Base-by-base conservation (phyloP, 2,797 vertebrate genomes). In the Pipistrellus pipistrellus region DNA sequence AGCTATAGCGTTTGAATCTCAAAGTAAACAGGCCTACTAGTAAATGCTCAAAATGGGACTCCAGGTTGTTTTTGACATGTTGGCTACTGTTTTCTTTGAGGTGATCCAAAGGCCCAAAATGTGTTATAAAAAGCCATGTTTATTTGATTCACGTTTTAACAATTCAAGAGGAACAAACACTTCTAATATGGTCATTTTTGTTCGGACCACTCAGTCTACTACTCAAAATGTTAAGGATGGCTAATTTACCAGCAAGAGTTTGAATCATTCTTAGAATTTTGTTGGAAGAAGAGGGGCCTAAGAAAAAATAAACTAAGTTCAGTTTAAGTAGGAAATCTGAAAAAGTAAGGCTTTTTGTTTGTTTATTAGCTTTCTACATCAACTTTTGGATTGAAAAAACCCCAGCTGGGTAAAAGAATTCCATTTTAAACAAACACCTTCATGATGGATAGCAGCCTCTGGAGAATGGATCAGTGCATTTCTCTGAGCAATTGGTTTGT, bases 1-100 rank as follows among this genome's bases (percentile, higher is more conserved):
- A 90, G 81, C 23, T 82, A 66, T 46, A 48, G 66, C 92, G 91
- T 85, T 71, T 96, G 87, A 95, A 85, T 94, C 95, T 96, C 77
- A 85, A 83, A 94, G 94, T 77, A 81, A 96, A 91, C n/a, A 57
- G 53, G 30, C n/a, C 85, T 91, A 44, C 38, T 69, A 62, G 44
- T 89, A 91, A 89, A 90, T 96, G 68, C 68, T 91, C 62, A 75
- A 55, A 94, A 85, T 87, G 64, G 55, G 30, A 94, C 85, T 96
- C 82, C 23, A 77, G 68, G 27, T 69, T 95, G 64, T 59, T 64
- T 32, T 83, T 96, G 68, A 90, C 32, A 95, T 51, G 85, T 72
- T 88, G 68, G 85, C 32, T 48, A 14, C 35, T 72, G 14, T 71
- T 95, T 88, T 59, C 51, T 96, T 94, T 93, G 59, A 68, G 44